These are phyloP conservation scores for Penaeus indicus DNA, from an alignment of 1,140 invertebrate species.

Conservation along the genomic window DNA sequence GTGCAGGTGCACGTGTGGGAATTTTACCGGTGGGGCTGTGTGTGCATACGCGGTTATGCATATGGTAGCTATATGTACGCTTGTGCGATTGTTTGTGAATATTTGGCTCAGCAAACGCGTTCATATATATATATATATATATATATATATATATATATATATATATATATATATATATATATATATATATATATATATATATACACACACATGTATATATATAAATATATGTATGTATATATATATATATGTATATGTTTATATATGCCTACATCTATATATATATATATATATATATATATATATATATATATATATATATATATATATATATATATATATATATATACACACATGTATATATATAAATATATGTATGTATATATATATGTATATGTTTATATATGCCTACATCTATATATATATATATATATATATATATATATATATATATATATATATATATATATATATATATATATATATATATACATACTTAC, in stretches of 20 bases:
- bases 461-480: constrained; percentile 28
- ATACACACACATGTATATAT: no score
- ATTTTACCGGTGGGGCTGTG: neutral
- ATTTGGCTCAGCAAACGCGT: no score
- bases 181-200: no score
- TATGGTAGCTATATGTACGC: neutral
- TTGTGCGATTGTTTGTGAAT: neutral
- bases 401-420: constrained; percentile 16
- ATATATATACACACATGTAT: neutral
- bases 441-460: constrained; percentile 47
- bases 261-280: neutral
- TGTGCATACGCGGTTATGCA: neutral
- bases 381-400: neutral
- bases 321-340: constrained; percentile 18
- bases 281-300: no score
- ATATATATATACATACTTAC: constrained; percentile 36
- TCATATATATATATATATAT: no score
- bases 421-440: constrained; percentile 43
- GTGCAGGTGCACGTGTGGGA: neutral
- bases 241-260: neutral
- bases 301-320: no score
- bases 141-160: no score
- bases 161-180: no score
- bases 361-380: neutral
- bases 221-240: no score